These are phyloP conservation scores for Corella eumyota DNA, from an alignment of 23 tunicate genomes.

Conservation along the genomic window DNA sequence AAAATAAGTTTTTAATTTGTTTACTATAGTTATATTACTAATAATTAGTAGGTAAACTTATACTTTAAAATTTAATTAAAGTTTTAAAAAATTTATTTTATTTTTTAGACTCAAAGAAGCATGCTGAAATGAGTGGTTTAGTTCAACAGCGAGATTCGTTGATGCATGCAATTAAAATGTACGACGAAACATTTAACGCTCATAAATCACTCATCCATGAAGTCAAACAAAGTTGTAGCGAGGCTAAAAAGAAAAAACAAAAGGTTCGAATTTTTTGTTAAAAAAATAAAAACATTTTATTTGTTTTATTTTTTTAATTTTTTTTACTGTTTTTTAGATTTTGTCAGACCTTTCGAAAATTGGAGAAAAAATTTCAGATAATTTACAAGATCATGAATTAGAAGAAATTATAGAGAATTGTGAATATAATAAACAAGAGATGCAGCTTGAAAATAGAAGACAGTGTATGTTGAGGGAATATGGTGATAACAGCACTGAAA, in stretches of 20 bases:
- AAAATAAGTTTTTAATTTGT: not conserved
- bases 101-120: constrained; percentile 56
- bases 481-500: constrained; percentile 36
- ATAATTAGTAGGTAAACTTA: not conserved
- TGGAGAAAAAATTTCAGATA: not conserved
- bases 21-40: not conserved
- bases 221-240: constrained; percentile 25
- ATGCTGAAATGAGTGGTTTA: constrained; percentile 65
- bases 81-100: not conserved
- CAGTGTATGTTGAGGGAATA: constrained; percentile 60
- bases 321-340: not conserved
- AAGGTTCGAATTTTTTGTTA: no score
- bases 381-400: not conserved
- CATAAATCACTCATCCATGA: constrained; percentile 43
- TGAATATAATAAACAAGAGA: not conserved
- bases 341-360: not conserved
- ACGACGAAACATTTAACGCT: constrained; percentile 41
- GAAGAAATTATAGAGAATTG: not conserved
- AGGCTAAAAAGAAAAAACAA: constrained; percentile 32
- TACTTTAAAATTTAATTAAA: not conserved
- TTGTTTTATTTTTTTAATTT: no score
- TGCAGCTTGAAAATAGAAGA: constrained; percentile 35
- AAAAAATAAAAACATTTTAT: no score
- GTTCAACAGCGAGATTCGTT: constrained; percentile 50
- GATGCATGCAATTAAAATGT: constrained; percentile 40